Conservation (phyloP, 2,797 vertebrate species). For the Scolopax rusticola region DNA sequence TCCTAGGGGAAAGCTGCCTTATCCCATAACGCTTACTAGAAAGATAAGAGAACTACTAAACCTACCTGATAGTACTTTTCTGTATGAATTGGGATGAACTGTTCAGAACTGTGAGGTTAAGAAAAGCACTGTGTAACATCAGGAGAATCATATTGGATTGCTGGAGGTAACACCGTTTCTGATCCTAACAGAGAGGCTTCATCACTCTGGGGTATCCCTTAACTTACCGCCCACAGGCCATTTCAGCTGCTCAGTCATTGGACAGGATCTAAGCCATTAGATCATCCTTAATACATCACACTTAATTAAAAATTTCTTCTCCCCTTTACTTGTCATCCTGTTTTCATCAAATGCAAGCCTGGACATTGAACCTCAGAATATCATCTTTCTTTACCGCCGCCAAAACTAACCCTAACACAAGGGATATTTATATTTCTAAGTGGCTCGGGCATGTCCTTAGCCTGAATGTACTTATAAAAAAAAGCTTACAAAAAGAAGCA, state of each 20-base stretch:
- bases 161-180: background rate
- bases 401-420: background rate
- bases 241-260: background rate
- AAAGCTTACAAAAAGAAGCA: background rate
- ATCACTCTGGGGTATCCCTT: background rate
- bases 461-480: background rate
- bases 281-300: background rate
- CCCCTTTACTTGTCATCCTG: background rate
- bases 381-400: background rate
- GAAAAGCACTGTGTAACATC: background rate
- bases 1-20: background rate
- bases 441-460: background rate
- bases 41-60: constrained; percentile 9
- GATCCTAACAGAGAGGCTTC: background rate
- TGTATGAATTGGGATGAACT: background rate
- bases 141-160: background rate
- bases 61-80: background rate
- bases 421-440: background rate
- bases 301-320: background rate
- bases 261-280: background rate
- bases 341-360: background rate
- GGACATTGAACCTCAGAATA: fast-evolving
- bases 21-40: background rate
- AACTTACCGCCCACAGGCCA: background rate
- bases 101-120: background rate